Base-by-base conservation (phyloP, 2,888 invertebrate species). In the Cerastis rubricosa region DNA sequence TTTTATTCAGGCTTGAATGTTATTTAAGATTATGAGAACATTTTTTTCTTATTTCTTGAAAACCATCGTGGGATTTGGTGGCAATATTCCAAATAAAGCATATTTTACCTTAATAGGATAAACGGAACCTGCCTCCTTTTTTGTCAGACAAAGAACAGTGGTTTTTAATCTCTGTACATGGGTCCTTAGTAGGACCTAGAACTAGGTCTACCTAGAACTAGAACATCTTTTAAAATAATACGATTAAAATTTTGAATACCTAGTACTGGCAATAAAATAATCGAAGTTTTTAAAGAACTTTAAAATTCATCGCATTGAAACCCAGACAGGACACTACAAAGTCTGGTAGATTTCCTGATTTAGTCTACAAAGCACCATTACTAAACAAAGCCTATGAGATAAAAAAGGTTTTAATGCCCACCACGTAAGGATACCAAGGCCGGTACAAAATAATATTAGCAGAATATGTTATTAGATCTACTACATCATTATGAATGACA, bases 351-450 rank as follows among this genome's bases (percentile, higher is more conserved):
- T 76, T 75, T 80, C 78, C 85, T 66, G 66, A 75, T 76, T 81
- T 69, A 69, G 66, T 22, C 8, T 19, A 86, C 87, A 80, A 87
- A 84, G 85, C 64, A 76, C 64, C 76, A 84, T 85, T 81, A 83
- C 25, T 77, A 57, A 80, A 81, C 76, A 80, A 81, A 78, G 79
- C 73, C 78, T 77, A 64, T 68, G 49, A 19, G 22, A 72, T 59
- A 29, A 74, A 80, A 85, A 85, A 72, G 65, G 76, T 43, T 83
- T 65, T 64, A 81, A 84, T 87, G 84, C 82, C 40, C 19, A 65
- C 80, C 87, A 80, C 84, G 80, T 82, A 74, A 80, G 73, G 79
- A 75, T 47, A 59, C 54, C 85, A 84, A 84, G 84, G 84, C 29
- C 68, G 47, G 5, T 71, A 64, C 66, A 64, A 78, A 80, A 72